Conservation (phyloP, 2,113 vertebrate genomes). For the Dromiciops gliroides region DNA sequence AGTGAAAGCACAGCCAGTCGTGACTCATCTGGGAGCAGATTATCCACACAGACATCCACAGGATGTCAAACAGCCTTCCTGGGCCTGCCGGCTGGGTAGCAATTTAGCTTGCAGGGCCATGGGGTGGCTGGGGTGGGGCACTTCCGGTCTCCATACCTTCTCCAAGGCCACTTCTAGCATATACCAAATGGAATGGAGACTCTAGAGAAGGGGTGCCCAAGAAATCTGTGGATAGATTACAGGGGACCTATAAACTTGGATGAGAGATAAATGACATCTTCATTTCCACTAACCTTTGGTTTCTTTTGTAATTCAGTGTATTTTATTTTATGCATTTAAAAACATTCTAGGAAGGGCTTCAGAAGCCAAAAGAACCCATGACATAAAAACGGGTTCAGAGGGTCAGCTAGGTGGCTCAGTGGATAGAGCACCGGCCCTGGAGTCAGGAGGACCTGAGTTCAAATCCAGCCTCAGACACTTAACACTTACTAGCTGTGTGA, state of each 20-base stretch:
- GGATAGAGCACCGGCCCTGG: no score
- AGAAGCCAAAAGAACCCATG: background rate
- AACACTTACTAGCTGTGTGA: no score
- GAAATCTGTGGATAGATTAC: background rate
- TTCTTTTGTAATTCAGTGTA: background rate
- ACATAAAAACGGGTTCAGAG: background rate
- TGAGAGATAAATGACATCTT: background rate
- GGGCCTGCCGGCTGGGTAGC: background rate
- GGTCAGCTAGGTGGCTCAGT: no score
- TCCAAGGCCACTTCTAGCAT: background rate
- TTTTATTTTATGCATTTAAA: background rate
- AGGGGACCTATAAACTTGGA: background rate
- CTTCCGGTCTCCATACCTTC: background rate
- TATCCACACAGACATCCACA: background rate
- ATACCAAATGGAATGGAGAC: background rate
- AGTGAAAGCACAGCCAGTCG: background rate
- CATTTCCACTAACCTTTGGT: background rate
- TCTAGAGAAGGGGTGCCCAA: background rate
- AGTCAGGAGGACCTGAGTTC: no score
- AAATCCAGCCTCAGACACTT: no score
- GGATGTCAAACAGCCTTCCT: background rate
- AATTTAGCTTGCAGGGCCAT: background rate
- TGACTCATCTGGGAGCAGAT: background rate
- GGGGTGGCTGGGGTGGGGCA: background rate
- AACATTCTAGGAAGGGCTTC: background rate